These are phyloP conservation scores for Mesembrinibis cayennensis DNA, from an alignment of 2,113 vertebrate genomes.

Conservation along the genomic window DNA sequence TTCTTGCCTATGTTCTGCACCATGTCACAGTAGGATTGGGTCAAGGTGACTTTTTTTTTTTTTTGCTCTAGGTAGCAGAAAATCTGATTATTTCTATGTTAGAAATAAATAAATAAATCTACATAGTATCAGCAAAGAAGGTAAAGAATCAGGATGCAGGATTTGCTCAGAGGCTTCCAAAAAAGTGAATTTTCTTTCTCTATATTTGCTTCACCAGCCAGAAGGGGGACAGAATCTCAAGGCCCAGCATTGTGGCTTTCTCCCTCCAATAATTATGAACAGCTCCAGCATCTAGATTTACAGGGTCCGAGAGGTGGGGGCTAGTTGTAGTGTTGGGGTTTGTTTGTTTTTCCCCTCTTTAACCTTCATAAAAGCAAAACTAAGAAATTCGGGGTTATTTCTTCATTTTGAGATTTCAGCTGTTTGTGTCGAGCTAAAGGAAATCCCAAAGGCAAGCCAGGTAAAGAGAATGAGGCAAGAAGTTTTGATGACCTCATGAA, in stretches of 20 bases:
- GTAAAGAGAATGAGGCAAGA: neutral
- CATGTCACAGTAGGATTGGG: neutral
- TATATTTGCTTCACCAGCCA: neutral
- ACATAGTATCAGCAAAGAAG: neutral
- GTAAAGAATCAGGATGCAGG: neutral
- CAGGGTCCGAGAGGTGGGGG: neutral
- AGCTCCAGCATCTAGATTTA: neutral
- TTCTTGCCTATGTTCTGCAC: neutral
- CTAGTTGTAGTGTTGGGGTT: neutral
- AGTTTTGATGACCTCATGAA: neutral
- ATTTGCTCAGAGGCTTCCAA: neutral
- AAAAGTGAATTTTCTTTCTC: neutral
- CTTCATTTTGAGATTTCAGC: neutral
- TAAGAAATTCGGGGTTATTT: neutral
- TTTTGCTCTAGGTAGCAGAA: neutral
- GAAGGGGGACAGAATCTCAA: neutral
- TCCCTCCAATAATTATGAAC: neutral
- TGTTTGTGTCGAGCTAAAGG: neutral
- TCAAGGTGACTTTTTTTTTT: neutral
- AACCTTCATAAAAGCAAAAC: neutral
- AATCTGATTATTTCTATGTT: neutral
- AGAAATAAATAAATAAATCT: neutral
- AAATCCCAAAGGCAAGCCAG: neutral
- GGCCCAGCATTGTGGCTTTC: neutral
- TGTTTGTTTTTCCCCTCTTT: neutral